Percentiles rank a stretch among this genome's conserved stretches.
These are phyloP conservation scores for Contarinia nasturtii DNA, from an alignment of 1,140 invertebrate genomes.

Conservation along the genomic window DNA sequence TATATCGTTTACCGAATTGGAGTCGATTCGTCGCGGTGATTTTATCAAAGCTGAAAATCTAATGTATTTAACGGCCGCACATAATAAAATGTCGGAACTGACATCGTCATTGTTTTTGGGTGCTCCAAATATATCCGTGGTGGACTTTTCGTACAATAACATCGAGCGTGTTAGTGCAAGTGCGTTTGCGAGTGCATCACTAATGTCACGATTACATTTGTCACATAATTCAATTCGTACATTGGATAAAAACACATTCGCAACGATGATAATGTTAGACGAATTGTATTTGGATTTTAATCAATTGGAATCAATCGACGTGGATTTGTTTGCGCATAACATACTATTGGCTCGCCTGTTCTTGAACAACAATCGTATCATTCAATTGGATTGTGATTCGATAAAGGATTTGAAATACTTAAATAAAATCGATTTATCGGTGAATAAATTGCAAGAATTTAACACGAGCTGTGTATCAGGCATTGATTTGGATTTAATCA, in stretches of 20 bases:
- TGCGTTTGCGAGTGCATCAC: constrained; percentile 15
- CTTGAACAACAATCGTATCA: constrained; percentile 13
- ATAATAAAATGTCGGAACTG: constrained; percentile 18
- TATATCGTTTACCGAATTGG: constrained; percentile 15
- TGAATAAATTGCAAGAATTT: constrained; percentile 12
- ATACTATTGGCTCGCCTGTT: constrained; percentile 16
- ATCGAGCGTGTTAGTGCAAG: constrained; percentile 14
- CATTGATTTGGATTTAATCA: background rate
- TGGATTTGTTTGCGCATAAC: constrained; percentile 16
- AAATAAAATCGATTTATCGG: constrained; percentile 12
- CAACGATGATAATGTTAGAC: constrained; percentile 17
- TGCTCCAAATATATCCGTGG: constrained; percentile 13
- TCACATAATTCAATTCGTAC: constrained; percentile 12
- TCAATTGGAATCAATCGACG: constrained; percentile 11
- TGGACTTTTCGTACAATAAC: constrained; percentile 17
- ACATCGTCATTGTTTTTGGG: constrained; percentile 19
- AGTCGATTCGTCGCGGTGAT: constrained; percentile 16
- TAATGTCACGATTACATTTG: constrained; percentile 13
- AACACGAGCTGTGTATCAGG: background rate
- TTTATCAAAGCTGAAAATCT: constrained; percentile 16
- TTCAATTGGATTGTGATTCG: constrained; percentile 13
- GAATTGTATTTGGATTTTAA: constrained; percentile 15
- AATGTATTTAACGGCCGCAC: constrained; percentile 14
- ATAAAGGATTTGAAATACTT: constrained; percentile 5
- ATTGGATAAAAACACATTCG: constrained; percentile 15